These are phyloP conservation scores for Catalaphyllia jardinei DNA, from an alignment of 64 coral and sea anemone species.

Conservation along the genomic window DNA sequence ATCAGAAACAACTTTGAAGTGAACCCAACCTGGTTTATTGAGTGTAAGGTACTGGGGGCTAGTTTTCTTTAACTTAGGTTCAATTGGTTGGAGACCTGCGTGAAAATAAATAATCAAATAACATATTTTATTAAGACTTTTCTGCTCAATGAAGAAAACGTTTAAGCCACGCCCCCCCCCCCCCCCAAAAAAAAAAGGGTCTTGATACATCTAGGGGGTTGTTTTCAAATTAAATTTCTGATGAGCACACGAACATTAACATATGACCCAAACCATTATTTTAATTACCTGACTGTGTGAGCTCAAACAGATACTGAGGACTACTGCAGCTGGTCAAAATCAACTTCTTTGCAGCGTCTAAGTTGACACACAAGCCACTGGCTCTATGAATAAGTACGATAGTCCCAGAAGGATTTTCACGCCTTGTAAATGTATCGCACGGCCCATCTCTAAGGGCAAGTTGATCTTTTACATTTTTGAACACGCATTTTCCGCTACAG, in stretches of 20 bases:
- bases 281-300: slow-evolving; percentile 30
- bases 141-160: background rate
- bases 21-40: slow-evolving; percentile 65
- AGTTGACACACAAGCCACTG: slow-evolving; percentile 36
- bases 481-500: slow-evolving; percentile 78
- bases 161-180: too few relatives aligned
- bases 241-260: too few relatives aligned
- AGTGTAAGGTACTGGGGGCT: slow-evolving; percentile 56
- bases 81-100: slow-evolving; percentile 65
- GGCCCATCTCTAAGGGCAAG: slow-evolving; percentile 51
- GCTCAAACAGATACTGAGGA: slow-evolving; percentile 45
- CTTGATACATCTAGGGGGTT: too few relatives aligned
- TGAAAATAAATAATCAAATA: background rate
- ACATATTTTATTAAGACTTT: background rate
- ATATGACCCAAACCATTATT: background rate
- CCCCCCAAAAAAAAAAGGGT: too few relatives aligned
- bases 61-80: slow-evolving; percentile 52
- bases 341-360: slow-evolving; percentile 16
- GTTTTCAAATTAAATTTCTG: too few relatives aligned
- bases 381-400: slow-evolving; percentile 6
- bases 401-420: background rate
- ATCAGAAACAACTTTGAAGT: slow-evolving; percentile 72
- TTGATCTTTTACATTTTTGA: slow-evolving; percentile 33
- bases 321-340: background rate
- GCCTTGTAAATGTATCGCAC: slow-evolving; percentile 40